Evolutionary conservation across 2,888 invertebrate genomes (phyloP).

Genomic region (Clivina fossor): DNA sequence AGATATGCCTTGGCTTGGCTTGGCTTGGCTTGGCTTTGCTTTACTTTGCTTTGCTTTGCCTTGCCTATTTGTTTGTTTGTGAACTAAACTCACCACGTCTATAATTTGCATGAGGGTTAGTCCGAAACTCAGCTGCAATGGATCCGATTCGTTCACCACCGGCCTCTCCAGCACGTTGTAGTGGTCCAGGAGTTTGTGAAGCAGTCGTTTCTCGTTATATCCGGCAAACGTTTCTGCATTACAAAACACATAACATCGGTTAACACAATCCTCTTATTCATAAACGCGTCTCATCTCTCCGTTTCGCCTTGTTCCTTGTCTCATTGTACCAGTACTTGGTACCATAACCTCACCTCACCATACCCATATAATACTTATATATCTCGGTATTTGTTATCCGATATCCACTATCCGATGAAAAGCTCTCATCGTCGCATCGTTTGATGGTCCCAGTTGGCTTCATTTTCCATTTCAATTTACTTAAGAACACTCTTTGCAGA

Average conservation of each 20-base stretch:
- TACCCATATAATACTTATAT: too few species aligned
- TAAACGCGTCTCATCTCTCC: too few species aligned
- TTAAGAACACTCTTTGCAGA: conserved; percentile 1
- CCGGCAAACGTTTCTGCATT: conserved; percentile 77
- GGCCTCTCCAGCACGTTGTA: conserved; percentile 95
- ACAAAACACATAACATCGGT: conserved; percentile 29
- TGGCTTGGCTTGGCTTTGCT: conserved; percentile 5
- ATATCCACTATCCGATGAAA: too few species aligned
- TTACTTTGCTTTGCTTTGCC: conserved; percentile 7
- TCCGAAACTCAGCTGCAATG: conserved; percentile 92
- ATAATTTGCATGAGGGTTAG: conserved; percentile 97
- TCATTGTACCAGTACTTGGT: too few species aligned
- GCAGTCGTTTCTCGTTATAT: conserved; percentile 87
- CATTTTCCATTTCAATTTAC: conserved; percentile 32
- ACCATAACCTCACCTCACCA: too few species aligned
- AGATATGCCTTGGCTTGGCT: conserved; percentile 5
- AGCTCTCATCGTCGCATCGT: too few species aligned
- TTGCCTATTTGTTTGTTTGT: background rate
- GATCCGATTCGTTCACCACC: conserved; percentile 94
- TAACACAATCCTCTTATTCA: conserved; percentile 37
- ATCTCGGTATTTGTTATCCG: too few species aligned
- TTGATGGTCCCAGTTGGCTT: too few species aligned
- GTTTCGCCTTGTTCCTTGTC: too few species aligned
- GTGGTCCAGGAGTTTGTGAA: conserved; percentile 86
- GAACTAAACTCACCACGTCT: conserved; percentile 79